Evolutionary conservation across 2,113 vertebrate species (phyloP).

Genomic region (Elanoides forficatus): DNA sequence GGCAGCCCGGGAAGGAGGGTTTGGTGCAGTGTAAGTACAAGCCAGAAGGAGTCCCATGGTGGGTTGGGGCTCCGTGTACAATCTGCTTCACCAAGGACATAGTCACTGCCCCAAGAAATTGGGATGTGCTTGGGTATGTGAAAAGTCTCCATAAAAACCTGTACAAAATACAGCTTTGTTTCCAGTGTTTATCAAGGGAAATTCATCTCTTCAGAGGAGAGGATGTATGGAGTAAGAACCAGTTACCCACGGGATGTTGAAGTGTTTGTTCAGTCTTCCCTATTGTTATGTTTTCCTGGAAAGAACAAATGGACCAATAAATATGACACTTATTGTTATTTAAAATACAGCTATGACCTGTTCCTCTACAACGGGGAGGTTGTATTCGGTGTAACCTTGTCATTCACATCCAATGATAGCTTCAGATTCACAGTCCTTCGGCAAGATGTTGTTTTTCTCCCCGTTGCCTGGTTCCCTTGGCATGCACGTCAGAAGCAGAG

Average conservation of each 20-base stretch:
- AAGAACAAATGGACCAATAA: not conserved
- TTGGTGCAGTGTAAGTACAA: not conserved
- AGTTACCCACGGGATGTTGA: not conserved
- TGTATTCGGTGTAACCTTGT: not conserved
- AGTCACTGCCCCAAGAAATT: not conserved
- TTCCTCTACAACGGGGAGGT: not conserved
- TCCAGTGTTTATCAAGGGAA: not conserved
- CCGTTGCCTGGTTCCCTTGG: not conserved
- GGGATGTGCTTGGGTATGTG: not conserved
- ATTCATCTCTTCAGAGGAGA: not conserved
- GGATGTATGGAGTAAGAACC: not conserved
- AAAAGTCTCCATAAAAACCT: too few species aligned
- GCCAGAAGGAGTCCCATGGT: too few species aligned
- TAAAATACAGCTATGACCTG: not conserved
- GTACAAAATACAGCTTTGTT: not conserved
- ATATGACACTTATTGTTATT: not conserved
- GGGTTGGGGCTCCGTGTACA: not conserved
- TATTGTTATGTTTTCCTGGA: not conserved
- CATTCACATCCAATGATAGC: not conserved
- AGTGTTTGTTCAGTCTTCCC: not conserved
- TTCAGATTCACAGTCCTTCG: not conserved
- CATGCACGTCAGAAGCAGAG: not conserved
- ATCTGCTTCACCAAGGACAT: not conserved
- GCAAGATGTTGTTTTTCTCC: not conserved
- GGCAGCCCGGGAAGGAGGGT: not conserved